phyloP scores from a whole-genome alignment of 2,113 vertebrate species.

The Crocuta crocuta region DNA sequence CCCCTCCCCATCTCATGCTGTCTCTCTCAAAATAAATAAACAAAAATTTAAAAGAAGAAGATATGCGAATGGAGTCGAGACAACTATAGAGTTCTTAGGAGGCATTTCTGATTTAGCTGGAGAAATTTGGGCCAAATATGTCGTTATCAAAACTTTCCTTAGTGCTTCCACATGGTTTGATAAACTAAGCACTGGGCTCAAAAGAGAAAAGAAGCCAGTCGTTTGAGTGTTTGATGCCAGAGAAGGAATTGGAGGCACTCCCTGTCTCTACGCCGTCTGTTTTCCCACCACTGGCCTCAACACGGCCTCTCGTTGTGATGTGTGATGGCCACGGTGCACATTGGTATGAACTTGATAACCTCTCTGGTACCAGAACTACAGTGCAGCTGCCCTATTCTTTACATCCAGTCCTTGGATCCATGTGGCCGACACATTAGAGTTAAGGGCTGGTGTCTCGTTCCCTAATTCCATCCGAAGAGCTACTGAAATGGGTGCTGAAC shows the following conservation, averaged over 20 bases:
- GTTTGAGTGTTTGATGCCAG: background rate
- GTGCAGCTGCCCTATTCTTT: background rate
- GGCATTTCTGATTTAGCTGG: background rate
- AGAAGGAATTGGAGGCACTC: background rate
- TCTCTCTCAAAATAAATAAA: too few relatives aligned
- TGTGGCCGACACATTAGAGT: background rate
- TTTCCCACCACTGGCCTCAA: background rate
- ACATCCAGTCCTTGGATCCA: background rate
- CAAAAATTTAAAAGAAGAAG: background rate
- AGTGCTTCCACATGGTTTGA: background rate
- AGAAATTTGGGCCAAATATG: background rate
- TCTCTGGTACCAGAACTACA: too few relatives aligned
- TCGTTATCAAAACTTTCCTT: background rate
- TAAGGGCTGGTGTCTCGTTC: background rate
- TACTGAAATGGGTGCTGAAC: background rate
- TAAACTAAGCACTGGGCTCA: background rate
- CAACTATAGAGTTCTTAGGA: background rate
- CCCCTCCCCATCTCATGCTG: too few relatives aligned
- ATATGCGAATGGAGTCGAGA: background rate
- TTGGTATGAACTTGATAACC: fast-evolving
- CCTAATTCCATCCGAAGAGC: background rate
- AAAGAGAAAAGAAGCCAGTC: background rate
- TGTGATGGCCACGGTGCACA: too few relatives aligned
- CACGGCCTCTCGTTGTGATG: fast-evolving
- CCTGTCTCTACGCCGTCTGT: background rate